These are phyloP conservation scores for Zoanthus solanderi DNA, from an alignment of 92 coral and sea anemone species.

Conservation along the genomic window DNA sequence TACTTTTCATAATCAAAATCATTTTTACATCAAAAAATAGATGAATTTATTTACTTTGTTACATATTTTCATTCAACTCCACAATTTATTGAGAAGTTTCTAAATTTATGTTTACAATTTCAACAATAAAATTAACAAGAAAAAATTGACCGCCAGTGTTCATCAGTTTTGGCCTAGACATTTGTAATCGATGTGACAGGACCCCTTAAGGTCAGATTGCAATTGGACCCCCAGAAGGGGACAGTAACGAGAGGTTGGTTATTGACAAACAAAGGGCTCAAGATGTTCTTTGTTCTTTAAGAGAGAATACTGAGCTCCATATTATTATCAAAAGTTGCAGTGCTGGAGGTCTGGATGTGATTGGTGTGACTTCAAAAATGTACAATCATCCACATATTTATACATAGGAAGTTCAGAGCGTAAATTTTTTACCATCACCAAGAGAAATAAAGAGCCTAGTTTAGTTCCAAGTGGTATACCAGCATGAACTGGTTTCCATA, in stretches of 20 bases:
- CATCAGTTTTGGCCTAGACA: neutral
- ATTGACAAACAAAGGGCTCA: neutral
- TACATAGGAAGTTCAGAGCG: no score
- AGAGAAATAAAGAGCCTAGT: neutral
- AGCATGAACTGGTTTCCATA: neutral
- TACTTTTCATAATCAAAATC: no score
- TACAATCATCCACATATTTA: slow-evolving; percentile 27
- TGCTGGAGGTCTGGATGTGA: slow-evolving; percentile 34
- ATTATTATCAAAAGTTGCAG: no score
- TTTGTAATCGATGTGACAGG: neutral
- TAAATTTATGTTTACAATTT: no score
- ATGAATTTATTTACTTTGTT: no score
- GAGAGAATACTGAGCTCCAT: neutral
- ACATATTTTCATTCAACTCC: no score
- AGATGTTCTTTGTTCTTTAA: neutral
- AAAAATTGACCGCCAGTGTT: neutral
- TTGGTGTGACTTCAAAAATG: slow-evolving; percentile 39
- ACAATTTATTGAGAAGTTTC: no score
- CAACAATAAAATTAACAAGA: no score
- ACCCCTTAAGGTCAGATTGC: neutral
- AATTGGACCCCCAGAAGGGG: neutral
- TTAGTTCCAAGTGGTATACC: neutral
- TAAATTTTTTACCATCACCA: no score
- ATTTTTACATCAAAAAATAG: no score
- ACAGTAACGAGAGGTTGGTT: neutral